Evolutionary conservation across 2,797 vertebrate species (phyloP).

Genomic region (Coccyzus lansbergi): DNA sequence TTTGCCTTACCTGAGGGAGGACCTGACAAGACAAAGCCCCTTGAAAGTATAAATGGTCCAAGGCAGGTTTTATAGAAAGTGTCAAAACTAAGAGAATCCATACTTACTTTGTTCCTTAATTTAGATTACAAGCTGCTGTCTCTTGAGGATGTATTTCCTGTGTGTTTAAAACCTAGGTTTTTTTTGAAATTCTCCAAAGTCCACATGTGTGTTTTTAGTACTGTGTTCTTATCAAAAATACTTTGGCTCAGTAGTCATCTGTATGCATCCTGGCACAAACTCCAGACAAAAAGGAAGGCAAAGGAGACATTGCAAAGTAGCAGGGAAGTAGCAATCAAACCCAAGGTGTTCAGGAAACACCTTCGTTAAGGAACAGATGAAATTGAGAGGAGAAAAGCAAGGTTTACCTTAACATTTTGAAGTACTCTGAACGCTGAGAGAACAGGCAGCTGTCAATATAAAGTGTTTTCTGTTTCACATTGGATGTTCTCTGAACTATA

Average conservation of each 20-base stretch:
- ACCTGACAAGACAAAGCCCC: background rate
- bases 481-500: background rate
- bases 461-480: background rate
- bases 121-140: background rate
- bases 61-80: background rate
- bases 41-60: background rate
- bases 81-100: background rate
- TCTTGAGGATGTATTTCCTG: background rate
- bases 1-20: background rate
- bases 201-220: background rate
- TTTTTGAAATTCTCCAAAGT: background rate
- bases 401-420: background rate
- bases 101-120: background rate
- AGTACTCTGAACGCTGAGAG: background rate
- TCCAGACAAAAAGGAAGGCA: background rate
- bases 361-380: background rate
- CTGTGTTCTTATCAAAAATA: background rate
- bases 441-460: background rate
- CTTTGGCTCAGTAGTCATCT: background rate
- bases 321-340: background rate
- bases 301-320: background rate
- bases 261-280: background rate
- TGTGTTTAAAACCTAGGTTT: background rate
- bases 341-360: background rate
- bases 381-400: background rate